A percentile compares a stretch with the other conserved stretches of the same genome.
phyloP scores from a whole-genome alignment of 2,888 invertebrate genomes.

The Acleris literana region DNA sequence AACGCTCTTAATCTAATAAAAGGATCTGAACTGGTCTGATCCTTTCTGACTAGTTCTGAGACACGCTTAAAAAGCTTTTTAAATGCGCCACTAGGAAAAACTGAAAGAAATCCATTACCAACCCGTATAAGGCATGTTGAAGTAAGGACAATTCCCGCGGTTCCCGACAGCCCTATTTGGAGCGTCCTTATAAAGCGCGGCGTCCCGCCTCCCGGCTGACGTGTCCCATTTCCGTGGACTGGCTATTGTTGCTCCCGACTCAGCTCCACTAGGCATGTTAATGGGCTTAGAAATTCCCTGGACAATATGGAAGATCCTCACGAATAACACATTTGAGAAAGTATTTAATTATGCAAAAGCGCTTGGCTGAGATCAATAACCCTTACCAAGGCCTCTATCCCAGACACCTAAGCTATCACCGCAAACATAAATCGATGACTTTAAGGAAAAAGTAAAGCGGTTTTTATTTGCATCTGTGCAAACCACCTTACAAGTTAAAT shows the following conservation, averaged over 20 bases:
- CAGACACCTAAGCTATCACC: no score
- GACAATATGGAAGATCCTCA: not conserved
- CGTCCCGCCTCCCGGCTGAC: conserved; percentile 43
- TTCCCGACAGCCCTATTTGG: conserved; percentile 53
- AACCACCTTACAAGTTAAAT: no score
- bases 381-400: no score
- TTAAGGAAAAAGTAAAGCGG: no score
- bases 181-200: conserved; percentile 51
- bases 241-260: conserved; percentile 13
- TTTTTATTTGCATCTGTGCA: no score
- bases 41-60: conserved; percentile 9
- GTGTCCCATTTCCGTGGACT: conserved; percentile 45
- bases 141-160: conserved; percentile 42
- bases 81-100: conserved; percentile 21
- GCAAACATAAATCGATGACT: no score
- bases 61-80: conserved; percentile 19
- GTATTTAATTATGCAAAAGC: no score
- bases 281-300: not conserved
- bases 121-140: conserved; percentile 28
- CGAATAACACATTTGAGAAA: not conserved
- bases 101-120: conserved; percentile 23
- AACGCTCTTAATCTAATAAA: conserved; percentile 2
- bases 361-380: no score
- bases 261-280: conserved; percentile 21
- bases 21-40: not conserved